A percentile compares a stretch with the other conserved stretches of the same genome.
Evolutionary conservation across 2,797 vertebrate genomes (phyloP).

Genomic region (Myotis findleyi): DNA sequence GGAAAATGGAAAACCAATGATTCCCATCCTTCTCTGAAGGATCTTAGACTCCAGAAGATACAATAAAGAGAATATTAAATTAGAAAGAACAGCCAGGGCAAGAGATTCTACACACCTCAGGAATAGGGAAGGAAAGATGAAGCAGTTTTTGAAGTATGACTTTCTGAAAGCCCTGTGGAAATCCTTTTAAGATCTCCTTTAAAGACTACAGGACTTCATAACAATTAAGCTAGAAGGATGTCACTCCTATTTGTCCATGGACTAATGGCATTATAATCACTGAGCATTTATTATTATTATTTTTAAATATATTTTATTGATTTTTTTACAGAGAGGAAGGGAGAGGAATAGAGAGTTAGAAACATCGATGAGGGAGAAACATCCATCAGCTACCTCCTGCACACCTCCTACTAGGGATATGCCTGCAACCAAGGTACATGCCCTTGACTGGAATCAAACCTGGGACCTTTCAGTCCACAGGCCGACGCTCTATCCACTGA

Average conservation of each 20-base stretch:
- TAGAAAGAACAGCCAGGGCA: not conserved
- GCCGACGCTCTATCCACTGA: too few relatives aligned
- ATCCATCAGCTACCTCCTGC: too few relatives aligned
- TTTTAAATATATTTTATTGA: not conserved
- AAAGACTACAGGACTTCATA: not conserved
- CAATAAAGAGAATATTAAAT: not conserved
- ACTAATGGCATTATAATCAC: not conserved
- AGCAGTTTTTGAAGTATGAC: not conserved
- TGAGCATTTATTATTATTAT: not conserved
- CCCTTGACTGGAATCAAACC: too few relatives aligned
- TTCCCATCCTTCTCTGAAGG: not conserved
- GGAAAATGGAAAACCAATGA: not conserved
- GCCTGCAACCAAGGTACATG: too few relatives aligned
- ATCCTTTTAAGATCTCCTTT: not conserved
- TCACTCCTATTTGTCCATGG: not conserved
- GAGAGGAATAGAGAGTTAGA: too few relatives aligned
- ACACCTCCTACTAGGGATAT: too few relatives aligned
- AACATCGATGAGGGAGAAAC: too few relatives aligned
- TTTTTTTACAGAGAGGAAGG: too few relatives aligned
- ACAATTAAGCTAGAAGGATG: not conserved
- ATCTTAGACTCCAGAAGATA: not conserved
- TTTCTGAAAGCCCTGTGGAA: not conserved
- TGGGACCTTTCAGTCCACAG: too few relatives aligned
- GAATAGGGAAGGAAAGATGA: not conserved
- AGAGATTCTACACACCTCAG: not conserved